Evolutionary conservation across 1,140 invertebrate genomes (phyloP), one percentile per base, ranked within the genome.

Genomic region (Drosophila teissieri): DNA sequence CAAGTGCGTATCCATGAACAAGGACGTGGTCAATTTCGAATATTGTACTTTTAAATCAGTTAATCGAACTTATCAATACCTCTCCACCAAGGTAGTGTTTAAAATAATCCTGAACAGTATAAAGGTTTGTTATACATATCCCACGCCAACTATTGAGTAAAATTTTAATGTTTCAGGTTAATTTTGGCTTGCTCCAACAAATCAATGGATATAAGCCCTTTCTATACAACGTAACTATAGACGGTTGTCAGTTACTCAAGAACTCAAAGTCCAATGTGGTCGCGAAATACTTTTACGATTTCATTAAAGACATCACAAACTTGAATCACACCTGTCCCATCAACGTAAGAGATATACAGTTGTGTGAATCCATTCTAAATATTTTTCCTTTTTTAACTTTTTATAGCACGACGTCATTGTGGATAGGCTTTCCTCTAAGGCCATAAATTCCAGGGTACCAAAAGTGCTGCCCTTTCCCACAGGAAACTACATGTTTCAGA

Each of bases 41-140:
- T 60, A 73, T 17, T 73, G 69, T 14, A 1, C n/a, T 19, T 4
- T 73, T 4, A 73, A 70, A n/a, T 34, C 65, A 0, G 3, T 73
- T 3, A 73, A 73, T 46, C 64, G 65, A 7, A 27, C 53, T 2
- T 73, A 73, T 11, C 70, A 72, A 34, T 69, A 69, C 24, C 0
- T 51, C 2, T 45, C 68, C 14, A 48, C 45, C 3, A 37, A 19
- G 19, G 6, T 67, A 3, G 53, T 65, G 2, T 0, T 19, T 0
- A 12, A 31, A 4, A 5, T 56, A 17, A 0, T 4, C 4, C 39
- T 44, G 5, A 56, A 15, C n/a, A 7, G 11, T 0, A 2, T 31
- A 22, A 45, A 56, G 54, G 54, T 56, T 4, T 2, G 24, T 19
- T 7, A 1, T 0, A 10, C 19, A 15, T 0, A 4, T 8, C 10